Evolutionary conservation across 2,888 invertebrate species (phyloP).

Genomic region (Carabus problematicus): DNA sequence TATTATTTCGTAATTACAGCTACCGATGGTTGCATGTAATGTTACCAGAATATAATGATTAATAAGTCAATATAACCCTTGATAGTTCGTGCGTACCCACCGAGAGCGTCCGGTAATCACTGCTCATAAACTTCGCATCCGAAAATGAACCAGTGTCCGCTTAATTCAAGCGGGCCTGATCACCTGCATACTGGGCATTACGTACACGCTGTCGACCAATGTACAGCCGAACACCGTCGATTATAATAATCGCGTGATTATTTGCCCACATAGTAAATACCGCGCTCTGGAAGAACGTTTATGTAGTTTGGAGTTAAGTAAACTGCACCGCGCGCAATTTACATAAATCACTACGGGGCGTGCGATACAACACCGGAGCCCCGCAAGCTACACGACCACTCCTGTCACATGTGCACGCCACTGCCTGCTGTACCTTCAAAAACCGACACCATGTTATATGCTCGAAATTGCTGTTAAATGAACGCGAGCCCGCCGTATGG

Average conservation of each 20-base stretch:
- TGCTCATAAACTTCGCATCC: no score
- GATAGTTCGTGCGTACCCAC: no score
- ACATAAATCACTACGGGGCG: constrained; percentile 18
- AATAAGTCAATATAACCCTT: no score
- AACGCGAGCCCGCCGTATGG: background rate
- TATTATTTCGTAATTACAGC: no score
- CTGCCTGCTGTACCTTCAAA: constrained; percentile 5
- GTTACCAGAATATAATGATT: no score
- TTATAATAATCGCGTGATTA: constrained; percentile 28
- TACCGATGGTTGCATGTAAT: no score
- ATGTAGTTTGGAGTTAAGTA: constrained; percentile 16
- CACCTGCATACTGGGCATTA: no score
- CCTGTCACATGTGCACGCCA: background rate
- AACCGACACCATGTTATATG: constrained; percentile 3
- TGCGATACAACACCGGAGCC: constrained; percentile 5
- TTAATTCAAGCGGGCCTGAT: no score
- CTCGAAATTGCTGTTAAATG: constrained; percentile 19
- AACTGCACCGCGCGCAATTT: constrained; percentile 15
- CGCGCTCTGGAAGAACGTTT: constrained; percentile 16
- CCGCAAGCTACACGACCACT: background rate
- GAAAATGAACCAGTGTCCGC: no score
- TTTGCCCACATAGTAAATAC: constrained; percentile 22
- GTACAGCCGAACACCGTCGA: constrained; percentile 1
- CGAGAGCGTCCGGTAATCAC: no score
- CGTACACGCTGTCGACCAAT: no score